Conservation (phyloP, 1,140 invertebrate genomes). For the Drosophila ironensis region DNA sequence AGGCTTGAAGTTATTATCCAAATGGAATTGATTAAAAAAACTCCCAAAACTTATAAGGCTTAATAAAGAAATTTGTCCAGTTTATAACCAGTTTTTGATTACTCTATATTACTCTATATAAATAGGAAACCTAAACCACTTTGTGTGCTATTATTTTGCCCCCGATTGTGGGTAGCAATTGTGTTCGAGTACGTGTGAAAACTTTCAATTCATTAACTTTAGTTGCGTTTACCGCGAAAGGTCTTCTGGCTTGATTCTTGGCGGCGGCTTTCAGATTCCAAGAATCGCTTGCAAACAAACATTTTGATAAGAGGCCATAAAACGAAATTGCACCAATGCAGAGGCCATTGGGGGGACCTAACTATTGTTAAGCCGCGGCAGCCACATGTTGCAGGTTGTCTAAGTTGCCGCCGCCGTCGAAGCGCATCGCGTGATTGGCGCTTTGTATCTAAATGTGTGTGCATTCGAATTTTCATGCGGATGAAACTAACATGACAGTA, state of each 20-base stretch:
- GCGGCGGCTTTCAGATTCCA: constrained; percentile 8
- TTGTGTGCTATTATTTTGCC: not conserved
- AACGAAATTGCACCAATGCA: constrained; percentile 33
- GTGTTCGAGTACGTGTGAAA: constrained; percentile 28
- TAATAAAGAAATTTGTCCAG: not conserved
- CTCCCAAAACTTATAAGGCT: no score
- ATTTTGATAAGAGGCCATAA: constrained; percentile 29
- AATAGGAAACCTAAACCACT: no score
- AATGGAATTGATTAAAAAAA: no score
- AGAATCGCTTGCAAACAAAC: constrained; percentile 5
- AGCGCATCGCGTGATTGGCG: constrained; percentile 47
- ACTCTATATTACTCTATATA: no score
- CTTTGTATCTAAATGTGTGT: constrained; percentile 16
- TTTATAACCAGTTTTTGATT: not conserved
- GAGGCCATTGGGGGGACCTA: not conserved
- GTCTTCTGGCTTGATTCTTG: not conserved
- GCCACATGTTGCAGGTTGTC: constrained; percentile 39
- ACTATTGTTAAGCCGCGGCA: constrained; percentile 12
- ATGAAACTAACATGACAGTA: constrained; percentile 43
- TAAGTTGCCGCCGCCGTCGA: not conserved
- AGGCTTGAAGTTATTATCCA: no score
- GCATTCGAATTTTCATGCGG: constrained; percentile 24
- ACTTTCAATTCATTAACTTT: constrained; percentile 33
- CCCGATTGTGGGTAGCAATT: not conserved
- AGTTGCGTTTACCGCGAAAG: not conserved